Evolutionary conservation across 1,140 invertebrate genomes (phyloP).

Genomic region (Saxidomus purpurata): DNA sequence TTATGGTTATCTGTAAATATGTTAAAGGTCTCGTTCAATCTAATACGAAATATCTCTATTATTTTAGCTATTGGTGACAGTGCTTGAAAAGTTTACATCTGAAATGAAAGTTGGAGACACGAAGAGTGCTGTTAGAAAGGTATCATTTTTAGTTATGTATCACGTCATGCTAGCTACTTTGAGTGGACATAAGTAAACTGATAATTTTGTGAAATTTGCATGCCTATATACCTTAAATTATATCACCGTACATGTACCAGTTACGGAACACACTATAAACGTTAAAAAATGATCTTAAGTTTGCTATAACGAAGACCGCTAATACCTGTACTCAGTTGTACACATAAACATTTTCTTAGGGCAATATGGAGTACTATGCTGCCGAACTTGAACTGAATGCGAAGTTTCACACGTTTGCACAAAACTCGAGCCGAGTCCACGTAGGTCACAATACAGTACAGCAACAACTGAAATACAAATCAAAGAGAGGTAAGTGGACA

Average conservation of each 20-base stretch:
- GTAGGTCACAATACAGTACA: constrained; percentile 85
- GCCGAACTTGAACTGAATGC: constrained; percentile 85
- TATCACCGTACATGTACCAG: not conserved
- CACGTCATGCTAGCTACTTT: no score
- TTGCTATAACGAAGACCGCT: no score
- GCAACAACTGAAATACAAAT: constrained; percentile 84
- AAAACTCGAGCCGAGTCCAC: constrained; percentile 84
- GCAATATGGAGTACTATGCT: constrained; percentile 85
- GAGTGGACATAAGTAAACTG: no score
- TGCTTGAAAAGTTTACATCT: constrained; percentile 79
- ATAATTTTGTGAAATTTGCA: no score
- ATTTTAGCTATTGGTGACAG: constrained; percentile 77
- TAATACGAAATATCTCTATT: no score
- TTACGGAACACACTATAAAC: no score
- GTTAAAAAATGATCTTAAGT: no score
- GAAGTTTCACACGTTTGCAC: constrained; percentile 85
- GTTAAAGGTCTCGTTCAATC: no score
- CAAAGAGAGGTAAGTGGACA: constrained; percentile 83
- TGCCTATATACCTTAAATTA: not conserved
- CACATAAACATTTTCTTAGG: no score
- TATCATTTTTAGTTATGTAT: constrained; percentile 43
- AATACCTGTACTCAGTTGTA: no score
- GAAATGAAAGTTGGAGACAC: constrained; percentile 81
- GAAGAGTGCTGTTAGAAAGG: constrained; percentile 81
- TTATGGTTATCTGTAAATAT: no score